These are phyloP conservation scores for Simalia tracyae DNA, from an alignment of 2,797 vertebrate species.

Conservation along the genomic window DNA sequence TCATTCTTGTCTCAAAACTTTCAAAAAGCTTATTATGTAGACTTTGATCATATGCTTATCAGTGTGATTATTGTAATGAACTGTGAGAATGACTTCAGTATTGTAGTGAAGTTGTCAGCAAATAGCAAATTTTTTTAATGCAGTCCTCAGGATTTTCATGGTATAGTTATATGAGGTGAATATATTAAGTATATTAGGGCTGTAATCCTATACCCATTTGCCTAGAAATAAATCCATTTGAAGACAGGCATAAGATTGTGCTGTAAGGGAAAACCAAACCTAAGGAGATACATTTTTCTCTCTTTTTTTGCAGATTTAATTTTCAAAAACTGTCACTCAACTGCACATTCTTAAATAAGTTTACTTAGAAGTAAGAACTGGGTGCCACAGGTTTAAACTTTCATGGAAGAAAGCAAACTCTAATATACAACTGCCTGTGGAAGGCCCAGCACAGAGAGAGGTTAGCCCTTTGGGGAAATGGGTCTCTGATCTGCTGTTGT, in stretches of 20 bases:
- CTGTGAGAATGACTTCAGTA: conserved; percentile 29
- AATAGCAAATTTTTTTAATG: background rate
- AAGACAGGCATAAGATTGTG: background rate
- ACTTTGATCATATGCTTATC: conserved; percentile 34
- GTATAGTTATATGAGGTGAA: background rate
- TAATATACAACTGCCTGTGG: background rate
- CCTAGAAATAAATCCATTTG: background rate
- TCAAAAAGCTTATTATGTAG: conserved; percentile 33
- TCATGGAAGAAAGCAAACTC: background rate
- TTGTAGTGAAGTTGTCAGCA: conserved; percentile 13
- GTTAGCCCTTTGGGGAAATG: background rate
- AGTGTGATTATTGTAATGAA: conserved; percentile 9
- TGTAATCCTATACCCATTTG: background rate
- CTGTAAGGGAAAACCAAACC: background rate
- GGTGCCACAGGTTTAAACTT: background rate
- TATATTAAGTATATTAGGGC: background rate
- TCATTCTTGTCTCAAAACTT: conserved; percentile 32
- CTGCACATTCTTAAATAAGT: background rate
- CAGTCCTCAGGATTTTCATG: conserved; percentile 2
- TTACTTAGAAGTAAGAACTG: background rate
- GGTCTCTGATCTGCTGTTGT: background rate
- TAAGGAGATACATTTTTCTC: background rate
- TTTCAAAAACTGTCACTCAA: background rate
- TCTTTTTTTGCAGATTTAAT: background rate
- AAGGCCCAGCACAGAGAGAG: background rate